A percentile compares a stretch with the other conserved stretches of the same genome.
These are phyloP conservation scores for Tenodera sinensis DNA, from an alignment of 2,888 invertebrate genomes.

Conservation along the genomic window DNA sequence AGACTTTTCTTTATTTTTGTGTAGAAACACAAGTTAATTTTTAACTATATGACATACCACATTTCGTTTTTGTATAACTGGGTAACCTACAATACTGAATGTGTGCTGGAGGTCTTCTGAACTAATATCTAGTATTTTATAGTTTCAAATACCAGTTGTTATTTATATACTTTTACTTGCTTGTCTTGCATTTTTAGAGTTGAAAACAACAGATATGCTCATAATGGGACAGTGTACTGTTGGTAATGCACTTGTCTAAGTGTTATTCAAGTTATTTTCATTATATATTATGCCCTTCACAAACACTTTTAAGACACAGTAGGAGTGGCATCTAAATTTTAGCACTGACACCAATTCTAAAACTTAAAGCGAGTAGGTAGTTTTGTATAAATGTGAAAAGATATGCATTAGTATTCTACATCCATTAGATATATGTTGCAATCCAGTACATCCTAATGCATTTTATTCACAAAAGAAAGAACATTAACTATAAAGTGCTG, in stretches of 20 bases:
- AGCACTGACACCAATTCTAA: background rate
- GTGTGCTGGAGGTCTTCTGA: background rate
- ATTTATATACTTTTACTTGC: background rate
- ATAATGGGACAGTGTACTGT: slow-evolving; percentile 2
- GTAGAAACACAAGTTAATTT: background rate
- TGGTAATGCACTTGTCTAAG: background rate
- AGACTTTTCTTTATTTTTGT: background rate
- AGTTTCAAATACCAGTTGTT: background rate
- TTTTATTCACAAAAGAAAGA: background rate
- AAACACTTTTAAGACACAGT: background rate
- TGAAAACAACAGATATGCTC: slow-evolving; percentile 25
- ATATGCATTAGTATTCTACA: background rate
- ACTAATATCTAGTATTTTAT: background rate
- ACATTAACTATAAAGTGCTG: background rate
- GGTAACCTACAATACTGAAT: background rate
- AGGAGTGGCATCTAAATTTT: background rate
- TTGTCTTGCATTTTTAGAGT: slow-evolving; percentile 7
- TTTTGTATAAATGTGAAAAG: background rate
- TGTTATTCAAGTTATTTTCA: background rate
- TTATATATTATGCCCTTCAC: background rate
- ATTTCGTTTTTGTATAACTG: background rate
- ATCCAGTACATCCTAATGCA: background rate
- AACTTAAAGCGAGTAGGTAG: background rate
- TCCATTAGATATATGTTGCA: background rate
- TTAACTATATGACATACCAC: background rate